Base-by-base conservation (phyloP, 2,888 invertebrate genomes). In the Caenorhabditis uteleia region DNA sequence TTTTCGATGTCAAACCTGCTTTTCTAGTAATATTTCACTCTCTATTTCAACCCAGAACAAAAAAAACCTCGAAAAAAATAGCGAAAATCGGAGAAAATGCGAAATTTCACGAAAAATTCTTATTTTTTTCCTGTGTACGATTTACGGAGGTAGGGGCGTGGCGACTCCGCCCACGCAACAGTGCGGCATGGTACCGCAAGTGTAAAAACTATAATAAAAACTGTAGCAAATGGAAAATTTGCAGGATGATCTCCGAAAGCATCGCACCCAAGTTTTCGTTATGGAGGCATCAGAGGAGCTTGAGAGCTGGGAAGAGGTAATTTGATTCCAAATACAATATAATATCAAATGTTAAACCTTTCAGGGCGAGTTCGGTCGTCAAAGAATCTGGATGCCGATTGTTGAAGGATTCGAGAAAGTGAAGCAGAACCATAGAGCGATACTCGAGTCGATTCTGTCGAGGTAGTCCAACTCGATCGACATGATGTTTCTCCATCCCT, bases 231-330 rank as follows among this genome's bases (percentile, higher is more conserved):
- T n/a, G n/a, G n/a, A n/a, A n/a, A n/a, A n/a, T n/a, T 59, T 72
- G n/a, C 57, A 79, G 78, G 78, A 80, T 55, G 78, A 78, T 65
- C 68, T 68, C 39, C 75, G 78, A 23, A 74, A 70, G 46, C 74
- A 76, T 44, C 67, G 76, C 45, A 80, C 80, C 7, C 64, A 72
- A 8, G 74, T 80, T 12, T 80, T 72, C 53, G 51, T 77, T 45
- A 70, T 80, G 69, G 58, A 61, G 21, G 78, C 75, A 8, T 50
- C 56, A 12, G 76, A 79, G 56, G 75, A 74, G 44, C 55, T 76
- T 46, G 56, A 67, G 31, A 65, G 66, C n/a, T 80, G 80, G 80
- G 75, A 75, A 50, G 79, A 80, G 46, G 73, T 45, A 29, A 20
- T 21, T 4, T 44, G n/a, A 5, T 12, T 26, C 26, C 8, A 21